These are phyloP conservation scores for Halocynthia aurantium DNA, from an alignment of 23 tunicate genomes.

Conservation along the genomic window DNA sequence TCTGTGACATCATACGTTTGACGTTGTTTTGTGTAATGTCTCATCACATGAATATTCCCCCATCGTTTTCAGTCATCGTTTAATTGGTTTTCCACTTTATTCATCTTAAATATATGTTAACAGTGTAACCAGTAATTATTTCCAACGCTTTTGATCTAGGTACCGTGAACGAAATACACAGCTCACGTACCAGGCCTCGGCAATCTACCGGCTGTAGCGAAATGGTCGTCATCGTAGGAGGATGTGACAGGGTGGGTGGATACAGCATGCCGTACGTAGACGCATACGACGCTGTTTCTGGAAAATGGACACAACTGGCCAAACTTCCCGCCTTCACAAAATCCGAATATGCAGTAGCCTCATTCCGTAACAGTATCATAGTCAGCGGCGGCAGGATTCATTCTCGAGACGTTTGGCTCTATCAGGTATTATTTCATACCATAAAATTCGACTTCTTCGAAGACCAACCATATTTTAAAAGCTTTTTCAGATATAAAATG, in stretches of 20 bases:
- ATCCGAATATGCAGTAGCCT: slow-evolving; percentile 87
- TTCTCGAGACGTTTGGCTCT: slow-evolving; percentile 91
- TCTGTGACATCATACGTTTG: too few species aligned
- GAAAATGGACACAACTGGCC: slow-evolving; percentile 82
- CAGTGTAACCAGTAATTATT: too few species aligned
- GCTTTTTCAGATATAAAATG: too few species aligned
- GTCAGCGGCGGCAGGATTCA: slow-evolving; percentile 98
- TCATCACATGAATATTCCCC: not conserved
- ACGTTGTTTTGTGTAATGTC: too few species aligned
- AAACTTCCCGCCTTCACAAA: slow-evolving; percentile 95
- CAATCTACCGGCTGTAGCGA: slow-evolving; percentile 87
- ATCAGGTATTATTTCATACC: slow-evolving; percentile 46
- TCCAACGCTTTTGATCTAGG: not conserved
- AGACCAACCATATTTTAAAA: too few species aligned
- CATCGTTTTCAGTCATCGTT: not conserved
- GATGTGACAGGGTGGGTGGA: slow-evolving; percentile 92
- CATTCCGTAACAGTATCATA: slow-evolving; percentile 83
- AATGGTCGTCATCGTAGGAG: slow-evolving; percentile 91
- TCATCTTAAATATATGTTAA: too few species aligned
- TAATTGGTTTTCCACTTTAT: not conserved
- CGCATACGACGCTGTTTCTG: slow-evolving; percentile 88
- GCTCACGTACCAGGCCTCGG: slow-evolving; percentile 77
- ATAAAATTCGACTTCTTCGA: too few species aligned
- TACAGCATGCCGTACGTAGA: slow-evolving; percentile 96
- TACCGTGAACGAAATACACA: slow-evolving; percentile 83